Percentiles rank a stretch among this genome's conserved stretches.
phyloP scores from a whole-genome alignment of 2,888 invertebrate species.

The Sesia bembeciformis region DNA sequence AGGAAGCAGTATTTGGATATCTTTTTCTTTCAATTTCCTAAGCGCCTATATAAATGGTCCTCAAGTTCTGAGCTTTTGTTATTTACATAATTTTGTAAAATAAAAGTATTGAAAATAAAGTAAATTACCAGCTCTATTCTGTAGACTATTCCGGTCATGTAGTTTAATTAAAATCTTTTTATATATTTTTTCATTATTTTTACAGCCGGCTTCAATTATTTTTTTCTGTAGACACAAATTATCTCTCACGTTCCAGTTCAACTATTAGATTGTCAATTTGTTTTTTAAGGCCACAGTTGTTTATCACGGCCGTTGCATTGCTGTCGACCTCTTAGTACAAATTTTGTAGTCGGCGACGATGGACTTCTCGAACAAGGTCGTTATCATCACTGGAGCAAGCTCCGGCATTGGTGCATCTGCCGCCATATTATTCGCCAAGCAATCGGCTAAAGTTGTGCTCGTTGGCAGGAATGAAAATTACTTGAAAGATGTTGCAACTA shows the following conservation, averaged over 20 bases:
- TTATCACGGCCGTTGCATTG: background rate
- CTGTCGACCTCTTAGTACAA: constrained; percentile 12
- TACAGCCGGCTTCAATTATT: too few relatives aligned
- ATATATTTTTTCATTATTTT: too few relatives aligned
- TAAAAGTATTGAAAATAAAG: too few relatives aligned
- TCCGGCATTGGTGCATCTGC: constrained; percentile 83
- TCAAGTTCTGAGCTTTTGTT: too few relatives aligned
- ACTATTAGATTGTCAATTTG: background rate
- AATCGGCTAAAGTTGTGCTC: constrained; percentile 78
- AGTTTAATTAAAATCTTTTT: too few relatives aligned
- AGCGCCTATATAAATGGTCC: too few relatives aligned
- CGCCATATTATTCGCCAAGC: constrained; percentile 78
- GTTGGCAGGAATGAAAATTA: constrained; percentile 81
- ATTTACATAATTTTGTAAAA: too few relatives aligned
- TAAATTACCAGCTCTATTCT: too few relatives aligned
- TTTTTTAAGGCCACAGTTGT: constrained; percentile 6
- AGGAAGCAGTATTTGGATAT: too few relatives aligned
- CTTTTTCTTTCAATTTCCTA: too few relatives aligned
- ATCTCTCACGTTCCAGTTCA: background rate
- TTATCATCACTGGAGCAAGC: constrained; percentile 80
- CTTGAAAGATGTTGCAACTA: constrained; percentile 75
- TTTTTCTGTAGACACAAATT: background rate
- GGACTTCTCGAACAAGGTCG: constrained; percentile 76
- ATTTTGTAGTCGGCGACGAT: constrained; percentile 32
- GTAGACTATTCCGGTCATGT: too few relatives aligned